A percentile compares a stretch with the other conserved stretches of the same genome.
phyloP scores from a whole-genome alignment of 2,113 vertebrate genomes.

The Xiphorhynchus elegans region DNA sequence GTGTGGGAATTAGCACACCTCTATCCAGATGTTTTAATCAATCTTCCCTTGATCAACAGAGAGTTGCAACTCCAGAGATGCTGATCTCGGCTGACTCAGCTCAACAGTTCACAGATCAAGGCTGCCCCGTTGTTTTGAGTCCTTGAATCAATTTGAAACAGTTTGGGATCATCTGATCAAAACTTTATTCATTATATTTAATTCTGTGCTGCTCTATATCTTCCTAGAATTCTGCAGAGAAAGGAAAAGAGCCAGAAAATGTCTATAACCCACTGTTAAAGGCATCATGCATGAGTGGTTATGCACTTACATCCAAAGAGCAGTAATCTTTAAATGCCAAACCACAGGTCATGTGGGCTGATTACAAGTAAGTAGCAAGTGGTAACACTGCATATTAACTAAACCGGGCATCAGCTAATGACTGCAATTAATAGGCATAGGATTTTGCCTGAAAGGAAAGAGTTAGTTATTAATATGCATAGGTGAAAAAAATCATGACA shows the following conservation, averaged over 20 bases:
- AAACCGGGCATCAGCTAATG: not conserved
- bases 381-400: not conserved
- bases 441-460: not conserved
- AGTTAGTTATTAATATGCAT: rapidly evolving
- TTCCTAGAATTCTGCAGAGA: not conserved
- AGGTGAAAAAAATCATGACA: not conserved
- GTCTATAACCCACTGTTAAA: not conserved
- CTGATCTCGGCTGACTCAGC: not conserved
- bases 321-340: not conserved
- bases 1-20: not conserved
- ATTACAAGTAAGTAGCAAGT: not conserved
- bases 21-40: not conserved
- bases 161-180: not conserved
- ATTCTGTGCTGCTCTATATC: not conserved
- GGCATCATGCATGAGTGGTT: not conserved
- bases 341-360: not conserved
- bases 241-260: not conserved
- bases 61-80: not conserved
- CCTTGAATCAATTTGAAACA: not conserved
- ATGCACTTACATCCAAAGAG: not conserved
- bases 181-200: not conserved
- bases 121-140: not conserved
- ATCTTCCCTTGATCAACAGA: not conserved
- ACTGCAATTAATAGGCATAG: not conserved
- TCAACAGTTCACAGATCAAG: not conserved